phyloP scores from a whole-genome alignment of 2,888 invertebrate genomes.

The Tubulanus polymorphus region DNA sequence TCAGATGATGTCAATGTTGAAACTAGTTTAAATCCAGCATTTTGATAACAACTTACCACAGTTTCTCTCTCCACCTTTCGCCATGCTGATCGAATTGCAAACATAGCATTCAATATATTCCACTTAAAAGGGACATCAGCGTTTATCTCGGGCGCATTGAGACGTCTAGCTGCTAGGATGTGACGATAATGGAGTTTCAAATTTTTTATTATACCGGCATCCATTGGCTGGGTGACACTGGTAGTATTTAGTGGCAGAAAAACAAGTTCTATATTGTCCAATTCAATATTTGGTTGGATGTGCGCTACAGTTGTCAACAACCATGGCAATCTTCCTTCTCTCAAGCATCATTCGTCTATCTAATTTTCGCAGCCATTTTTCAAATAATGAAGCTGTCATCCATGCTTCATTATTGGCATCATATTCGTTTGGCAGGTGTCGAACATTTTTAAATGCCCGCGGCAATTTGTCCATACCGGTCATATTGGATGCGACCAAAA shows the following conservation, averaged over 20 bases:
- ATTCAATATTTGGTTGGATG: constrained; percentile 17
- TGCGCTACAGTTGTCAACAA: constrained; percentile 26
- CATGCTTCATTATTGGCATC: constrained; percentile 23
- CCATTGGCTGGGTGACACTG: constrained; percentile 26
- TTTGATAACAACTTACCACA: no score
- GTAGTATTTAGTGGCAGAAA: constrained; percentile 31
- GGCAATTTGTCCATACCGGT: constrained; percentile 20
- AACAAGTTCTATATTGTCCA: constrained; percentile 18
- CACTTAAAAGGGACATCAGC: background rate
- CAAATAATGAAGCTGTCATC: constrained; percentile 23
- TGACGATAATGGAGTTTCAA: constrained; percentile 14
- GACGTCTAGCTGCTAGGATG: background rate
- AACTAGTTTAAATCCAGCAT: no score
- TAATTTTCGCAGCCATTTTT: constrained; percentile 21
- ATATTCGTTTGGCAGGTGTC: constrained; percentile 19
- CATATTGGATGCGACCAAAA: constrained; percentile 22
- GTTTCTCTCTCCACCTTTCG: no score
- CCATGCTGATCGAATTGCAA: background rate
- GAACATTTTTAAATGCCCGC: constrained; percentile 21
- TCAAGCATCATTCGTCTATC: constrained; percentile 14
- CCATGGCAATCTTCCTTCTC: constrained; percentile 15
- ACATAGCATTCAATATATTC: background rate
- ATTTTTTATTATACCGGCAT: constrained; percentile 26
- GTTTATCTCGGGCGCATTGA: background rate
- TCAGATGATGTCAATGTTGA: no score